phyloP scores from a whole-genome alignment of 2,113 vertebrate genomes.

The Smithornis capensis region DNA sequence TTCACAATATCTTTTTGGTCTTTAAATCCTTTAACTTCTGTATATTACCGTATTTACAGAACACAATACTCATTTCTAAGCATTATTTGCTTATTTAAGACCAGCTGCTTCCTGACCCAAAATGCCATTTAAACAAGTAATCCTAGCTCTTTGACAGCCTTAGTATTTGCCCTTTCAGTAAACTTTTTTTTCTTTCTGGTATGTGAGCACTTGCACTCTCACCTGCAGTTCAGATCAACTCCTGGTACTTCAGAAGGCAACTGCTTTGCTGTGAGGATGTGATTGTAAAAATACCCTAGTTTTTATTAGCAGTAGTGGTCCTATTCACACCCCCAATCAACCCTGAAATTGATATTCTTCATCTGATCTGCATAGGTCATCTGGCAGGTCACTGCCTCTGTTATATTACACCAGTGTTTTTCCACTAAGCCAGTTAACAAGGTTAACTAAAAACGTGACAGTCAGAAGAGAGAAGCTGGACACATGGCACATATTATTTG shows the following conservation, averaged over 20 bases:
- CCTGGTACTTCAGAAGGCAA: neutral
- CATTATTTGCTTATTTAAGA: constrained; percentile 29
- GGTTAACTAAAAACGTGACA: constrained; percentile 57
- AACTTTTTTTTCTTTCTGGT: neutral
- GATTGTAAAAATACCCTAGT: neutral
- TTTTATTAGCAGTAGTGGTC: neutral
- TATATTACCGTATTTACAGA: constrained; percentile 1
- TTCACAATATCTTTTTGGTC: neutral
- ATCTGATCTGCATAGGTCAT: constrained; percentile 55
- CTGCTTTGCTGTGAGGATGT: neutral
- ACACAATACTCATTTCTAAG: neutral
- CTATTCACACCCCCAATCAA: constrained; percentile 5
- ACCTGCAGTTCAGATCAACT: constrained; percentile 3
- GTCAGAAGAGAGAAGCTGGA: neutral
- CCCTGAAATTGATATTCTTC: constrained; percentile 60
- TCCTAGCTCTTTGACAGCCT: constrained; percentile 29
- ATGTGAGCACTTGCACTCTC: neutral
- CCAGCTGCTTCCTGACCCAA: constrained; percentile 13
- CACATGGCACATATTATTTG: constrained; percentile 46
- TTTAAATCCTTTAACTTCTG: neutral
- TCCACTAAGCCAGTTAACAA: constrained; percentile 30
- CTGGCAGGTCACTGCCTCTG: constrained; percentile 29
- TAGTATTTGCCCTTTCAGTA: constrained; percentile 16
- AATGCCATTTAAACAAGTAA: constrained; percentile 44
- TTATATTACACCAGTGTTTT: constrained; percentile 56